A percentile compares a stretch with the other conserved stretches of the same genome.
Conservation (phyloP, 2,113 vertebrate species). For the Acanthochromis polyacanthus region DNA sequence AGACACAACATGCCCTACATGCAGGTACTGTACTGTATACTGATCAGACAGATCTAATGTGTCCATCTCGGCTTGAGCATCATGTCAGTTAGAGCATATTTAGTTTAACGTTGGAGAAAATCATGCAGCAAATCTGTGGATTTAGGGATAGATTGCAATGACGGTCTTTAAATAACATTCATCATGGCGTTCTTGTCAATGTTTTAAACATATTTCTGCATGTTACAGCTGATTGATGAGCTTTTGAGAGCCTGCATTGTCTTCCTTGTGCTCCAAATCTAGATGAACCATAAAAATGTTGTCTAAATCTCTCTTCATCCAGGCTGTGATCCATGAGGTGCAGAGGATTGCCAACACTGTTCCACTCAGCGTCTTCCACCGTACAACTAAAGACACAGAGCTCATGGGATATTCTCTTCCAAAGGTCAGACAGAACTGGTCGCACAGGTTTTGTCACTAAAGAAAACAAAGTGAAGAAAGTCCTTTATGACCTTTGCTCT, state of each 20-base stretch:
- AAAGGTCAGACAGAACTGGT: conserved; percentile 57
- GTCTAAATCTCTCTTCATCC: conserved; percentile 10
- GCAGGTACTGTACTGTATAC: conserved; percentile 51
- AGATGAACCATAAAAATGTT: background rate
- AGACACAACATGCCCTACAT: conserved; percentile 75
- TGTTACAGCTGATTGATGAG: no score
- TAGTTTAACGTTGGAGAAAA: no score
- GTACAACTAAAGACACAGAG: conserved; percentile 71
- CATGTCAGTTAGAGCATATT: background rate
- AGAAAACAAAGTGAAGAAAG: background rate
- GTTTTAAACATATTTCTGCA: no score
- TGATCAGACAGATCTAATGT: background rate
- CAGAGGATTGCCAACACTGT: conserved; percentile 75
- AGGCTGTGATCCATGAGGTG: conserved; percentile 81
- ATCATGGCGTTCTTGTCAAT: no score
- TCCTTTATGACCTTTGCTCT: background rate
- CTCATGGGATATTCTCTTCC: conserved; percentile 80
- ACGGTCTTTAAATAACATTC: no score
- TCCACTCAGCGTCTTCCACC: conserved; percentile 76
- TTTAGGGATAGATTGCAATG: no score
- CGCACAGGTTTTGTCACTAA: background rate
- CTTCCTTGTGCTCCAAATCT: background rate
- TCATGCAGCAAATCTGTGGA: no score
- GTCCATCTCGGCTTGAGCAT: background rate
- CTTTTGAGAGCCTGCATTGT: background rate